Percentiles rank a stretch among this genome's conserved stretches.
Conservation (phyloP, 2,888 invertebrate genomes). For the Rhagophthalmus giganteus region DNA sequence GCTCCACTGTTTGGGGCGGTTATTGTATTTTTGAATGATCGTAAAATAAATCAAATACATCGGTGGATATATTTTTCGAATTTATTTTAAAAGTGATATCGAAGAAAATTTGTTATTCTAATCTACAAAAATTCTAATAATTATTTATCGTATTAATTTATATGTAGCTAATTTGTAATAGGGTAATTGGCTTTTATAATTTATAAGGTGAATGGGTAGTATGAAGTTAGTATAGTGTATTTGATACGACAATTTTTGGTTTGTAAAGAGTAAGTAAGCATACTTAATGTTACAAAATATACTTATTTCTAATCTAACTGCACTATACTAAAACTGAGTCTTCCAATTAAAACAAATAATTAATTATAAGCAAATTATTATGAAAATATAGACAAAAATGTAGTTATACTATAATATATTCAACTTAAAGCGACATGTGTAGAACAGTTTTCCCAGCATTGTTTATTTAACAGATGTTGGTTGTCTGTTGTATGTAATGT, state of each 20-base stretch:
- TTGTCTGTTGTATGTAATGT: slow-evolving; percentile 54
- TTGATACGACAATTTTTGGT: slow-evolving; percentile 43
- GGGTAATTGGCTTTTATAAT: slow-evolving; percentile 6
- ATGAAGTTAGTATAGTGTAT: slow-evolving; percentile 45
- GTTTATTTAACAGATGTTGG: slow-evolving; percentile 53
- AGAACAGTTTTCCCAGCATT: slow-evolving; percentile 47
- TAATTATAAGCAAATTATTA: slow-evolving; percentile 53
- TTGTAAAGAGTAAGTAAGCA: slow-evolving; percentile 32
- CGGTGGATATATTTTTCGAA: too few species aligned
- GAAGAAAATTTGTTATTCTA: too few species aligned
- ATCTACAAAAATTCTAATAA: not conserved
- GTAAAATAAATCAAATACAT: too few species aligned
- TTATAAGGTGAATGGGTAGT: slow-evolving; percentile 33
- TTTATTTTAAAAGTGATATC: too few species aligned
- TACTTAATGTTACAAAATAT: slow-evolving; percentile 32
- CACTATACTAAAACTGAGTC: slow-evolving; percentile 56
- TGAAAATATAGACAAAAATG: slow-evolving; percentile 33
- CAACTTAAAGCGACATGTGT: slow-evolving; percentile 49
- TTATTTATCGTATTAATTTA: not conserved
- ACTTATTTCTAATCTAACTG: slow-evolving; percentile 40
- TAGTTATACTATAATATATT: slow-evolving; percentile 40
- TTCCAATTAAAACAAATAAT: slow-evolving; percentile 59
- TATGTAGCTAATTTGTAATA: slow-evolving; percentile 1
- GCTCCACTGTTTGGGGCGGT: too few species aligned
- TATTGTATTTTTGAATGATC: too few species aligned